Evolutionary conservation across 2,888 invertebrate species (phyloP).

Genomic region (Diloba caeruleocephala): DNA sequence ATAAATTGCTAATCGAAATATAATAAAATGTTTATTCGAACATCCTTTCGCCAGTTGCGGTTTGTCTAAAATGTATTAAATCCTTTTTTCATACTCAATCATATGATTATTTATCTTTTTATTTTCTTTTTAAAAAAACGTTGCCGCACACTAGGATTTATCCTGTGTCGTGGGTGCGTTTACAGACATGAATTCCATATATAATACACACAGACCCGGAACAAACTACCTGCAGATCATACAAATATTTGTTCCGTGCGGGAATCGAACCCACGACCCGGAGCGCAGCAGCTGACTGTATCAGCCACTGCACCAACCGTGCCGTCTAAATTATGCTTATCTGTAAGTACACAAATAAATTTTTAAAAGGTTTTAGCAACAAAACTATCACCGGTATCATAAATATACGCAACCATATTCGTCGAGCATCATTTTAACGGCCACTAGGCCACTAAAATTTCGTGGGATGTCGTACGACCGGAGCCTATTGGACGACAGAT

Average conservation of each 20-base stretch:
- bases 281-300: too few species aligned
- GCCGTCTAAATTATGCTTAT: too few species aligned
- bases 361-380: conserved; percentile 28
- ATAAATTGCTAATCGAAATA: conserved; percentile 29
- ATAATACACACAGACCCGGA: too few species aligned
- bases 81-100: conserved; percentile 11
- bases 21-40: conserved; percentile 21
- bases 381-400: conserved; percentile 43
- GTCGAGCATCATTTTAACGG: conserved; percentile 36
- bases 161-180: too few species aligned
- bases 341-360: conserved; percentile 17
- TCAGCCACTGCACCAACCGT: too few species aligned
- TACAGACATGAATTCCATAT: too few species aligned
- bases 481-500: conserved; percentile 40
- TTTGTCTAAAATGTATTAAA: conserved; percentile 4
- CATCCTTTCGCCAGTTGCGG: conserved; percentile 30
- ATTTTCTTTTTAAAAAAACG: too few species aligned
- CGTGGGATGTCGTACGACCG: conserved; percentile 30
- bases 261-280: too few species aligned
- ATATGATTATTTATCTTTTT: too few species aligned
- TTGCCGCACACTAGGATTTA: too few species aligned
- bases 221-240: too few species aligned
- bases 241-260: too few species aligned
- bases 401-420: conserved; percentile 34
- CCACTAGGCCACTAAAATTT: conserved; percentile 38